phyloP scores from a whole-genome alignment of 2,797 vertebrate genomes.

The Fistularia commersonii region DNA sequence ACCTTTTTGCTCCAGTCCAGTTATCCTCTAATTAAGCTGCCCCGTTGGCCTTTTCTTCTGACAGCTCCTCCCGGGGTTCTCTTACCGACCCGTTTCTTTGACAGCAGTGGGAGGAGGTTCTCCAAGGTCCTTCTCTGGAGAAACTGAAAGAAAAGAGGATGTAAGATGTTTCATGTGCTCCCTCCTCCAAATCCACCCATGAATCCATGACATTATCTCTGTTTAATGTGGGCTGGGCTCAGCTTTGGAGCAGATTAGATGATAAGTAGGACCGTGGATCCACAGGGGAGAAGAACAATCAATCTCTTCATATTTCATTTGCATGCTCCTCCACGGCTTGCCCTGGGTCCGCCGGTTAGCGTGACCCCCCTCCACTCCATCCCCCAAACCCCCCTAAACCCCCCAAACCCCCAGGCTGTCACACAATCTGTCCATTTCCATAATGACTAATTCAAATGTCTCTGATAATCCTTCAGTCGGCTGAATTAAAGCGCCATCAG shows the following conservation, averaged over 20 bases:
- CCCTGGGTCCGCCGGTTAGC: constrained; percentile 44
- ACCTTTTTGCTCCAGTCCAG: constrained; percentile 11
- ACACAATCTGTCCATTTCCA: constrained; percentile 49
- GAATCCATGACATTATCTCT: constrained; percentile 57
- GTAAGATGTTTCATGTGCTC: too few species aligned
- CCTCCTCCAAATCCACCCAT: constrained; percentile 34
- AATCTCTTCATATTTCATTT: constrained; percentile 60
- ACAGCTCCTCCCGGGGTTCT: too few species aligned
- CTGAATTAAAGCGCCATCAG: constrained; percentile 66
- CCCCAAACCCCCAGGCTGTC: too few species aligned
- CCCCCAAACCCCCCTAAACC: too few species aligned
- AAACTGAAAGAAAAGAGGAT: too few species aligned
- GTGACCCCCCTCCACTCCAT: constrained; percentile 51
- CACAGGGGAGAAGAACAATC: constrained; percentile 31
- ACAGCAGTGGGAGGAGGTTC: too few species aligned
- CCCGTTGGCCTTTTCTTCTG: too few species aligned
- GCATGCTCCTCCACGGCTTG: constrained; percentile 52
- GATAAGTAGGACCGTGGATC: constrained; percentile 39
- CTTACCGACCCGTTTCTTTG: too few species aligned
- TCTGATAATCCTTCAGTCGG: constrained; percentile 63
- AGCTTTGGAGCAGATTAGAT: constrained; percentile 62
- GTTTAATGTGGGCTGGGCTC: constrained; percentile 40
- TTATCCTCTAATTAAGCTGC: constrained; percentile 28
- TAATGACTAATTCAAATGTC: constrained; percentile 71
- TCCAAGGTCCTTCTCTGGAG: too few species aligned